Evolutionary conservation across 1,140 invertebrate genomes (phyloP).

Genomic region (Ips nitidus): DNA sequence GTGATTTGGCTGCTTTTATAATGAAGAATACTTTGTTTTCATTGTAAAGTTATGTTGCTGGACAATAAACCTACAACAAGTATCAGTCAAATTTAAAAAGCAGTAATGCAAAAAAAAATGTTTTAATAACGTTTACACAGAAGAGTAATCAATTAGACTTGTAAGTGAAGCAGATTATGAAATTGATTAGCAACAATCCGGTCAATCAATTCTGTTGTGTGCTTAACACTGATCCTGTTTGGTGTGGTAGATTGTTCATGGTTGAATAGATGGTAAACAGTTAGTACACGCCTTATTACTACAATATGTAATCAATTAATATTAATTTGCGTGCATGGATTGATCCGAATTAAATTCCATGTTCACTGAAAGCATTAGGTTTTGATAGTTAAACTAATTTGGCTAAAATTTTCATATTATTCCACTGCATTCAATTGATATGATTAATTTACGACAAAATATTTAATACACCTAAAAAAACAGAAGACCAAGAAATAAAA

Average conservation of each 20-base stretch:
- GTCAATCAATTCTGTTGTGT: constrained; percentile 2
- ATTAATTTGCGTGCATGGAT: constrained; percentile 2
- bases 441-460: too few relatives aligned
- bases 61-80: too few relatives aligned
- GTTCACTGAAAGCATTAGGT: constrained; percentile 1
- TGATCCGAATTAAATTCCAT: constrained; percentile 16
- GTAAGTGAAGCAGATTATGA: not conserved
- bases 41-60: too few relatives aligned
- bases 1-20: too few relatives aligned
- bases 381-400: constrained; percentile 10
- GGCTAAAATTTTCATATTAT: constrained; percentile 12
- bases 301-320: constrained; percentile 13
- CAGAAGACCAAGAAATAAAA: not conserved
- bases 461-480: too few relatives aligned
- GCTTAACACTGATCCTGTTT: not conserved
- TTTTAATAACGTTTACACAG: too few relatives aligned
- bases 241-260: constrained; percentile 8
- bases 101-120: too few relatives aligned
- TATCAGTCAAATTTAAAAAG: too few relatives aligned
- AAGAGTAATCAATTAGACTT: too few relatives aligned
- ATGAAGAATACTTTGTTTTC: too few relatives aligned
- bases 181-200: not conserved
- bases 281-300: constrained; percentile 10
- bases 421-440: too few relatives aligned
- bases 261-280: constrained; percentile 10